phyloP scores from a whole-genome alignment of 1,140 invertebrate species.

The Hermatobates lingyangjiaoensis region DNA sequence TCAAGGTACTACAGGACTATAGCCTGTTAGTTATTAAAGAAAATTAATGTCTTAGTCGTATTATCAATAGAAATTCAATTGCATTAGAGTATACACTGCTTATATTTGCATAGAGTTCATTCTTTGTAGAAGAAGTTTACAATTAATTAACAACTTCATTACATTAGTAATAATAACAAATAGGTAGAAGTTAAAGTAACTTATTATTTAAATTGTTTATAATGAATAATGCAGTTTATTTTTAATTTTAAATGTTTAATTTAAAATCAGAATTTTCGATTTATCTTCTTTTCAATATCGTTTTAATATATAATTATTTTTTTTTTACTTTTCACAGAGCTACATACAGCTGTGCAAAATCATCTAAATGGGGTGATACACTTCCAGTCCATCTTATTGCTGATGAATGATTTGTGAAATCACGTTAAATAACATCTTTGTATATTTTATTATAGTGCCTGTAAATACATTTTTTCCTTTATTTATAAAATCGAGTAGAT shows the following conservation, averaged over 20 bases:
- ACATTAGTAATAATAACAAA: neutral
- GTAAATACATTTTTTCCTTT: no score
- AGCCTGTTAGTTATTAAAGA: no score
- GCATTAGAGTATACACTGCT: neutral
- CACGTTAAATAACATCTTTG: no score
- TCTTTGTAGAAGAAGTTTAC: neutral
- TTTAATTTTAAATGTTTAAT: neutral
- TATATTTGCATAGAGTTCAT: neutral
- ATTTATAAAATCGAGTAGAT: no score
- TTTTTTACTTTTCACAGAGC: conserved; percentile 24
- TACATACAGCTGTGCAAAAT: conserved; percentile 45
- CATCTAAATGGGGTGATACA: conserved; percentile 50
- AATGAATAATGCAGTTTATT: neutral
- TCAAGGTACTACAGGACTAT: no score
- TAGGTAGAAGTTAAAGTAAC: neutral
- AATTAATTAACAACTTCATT: neutral
- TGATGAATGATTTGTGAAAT: no score
- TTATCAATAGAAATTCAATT: neutral
- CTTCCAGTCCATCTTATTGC: conserved; percentile 40
- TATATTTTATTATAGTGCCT: no score
- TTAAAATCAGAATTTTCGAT: neutral
- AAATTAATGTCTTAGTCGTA: no score
- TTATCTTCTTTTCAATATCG: neutral
- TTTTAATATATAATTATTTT: neutral
- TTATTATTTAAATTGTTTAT: neutral